Conservation (phyloP, 2,113 vertebrate genomes). For the Limnothrissa miodon region DNA sequence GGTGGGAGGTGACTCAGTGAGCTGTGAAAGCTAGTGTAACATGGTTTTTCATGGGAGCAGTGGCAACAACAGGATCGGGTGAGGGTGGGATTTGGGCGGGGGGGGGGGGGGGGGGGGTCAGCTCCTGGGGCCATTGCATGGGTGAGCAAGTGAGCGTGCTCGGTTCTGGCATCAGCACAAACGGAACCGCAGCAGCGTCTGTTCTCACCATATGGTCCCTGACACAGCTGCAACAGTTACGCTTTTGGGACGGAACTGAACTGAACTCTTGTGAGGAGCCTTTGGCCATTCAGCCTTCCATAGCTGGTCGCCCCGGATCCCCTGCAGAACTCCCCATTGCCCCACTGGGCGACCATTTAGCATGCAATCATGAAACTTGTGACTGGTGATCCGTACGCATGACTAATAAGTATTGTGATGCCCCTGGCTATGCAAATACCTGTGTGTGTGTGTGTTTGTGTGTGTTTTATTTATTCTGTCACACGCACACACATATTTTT, state of each 20-base stretch:
- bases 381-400: conserved; percentile 19
- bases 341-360: background rate
- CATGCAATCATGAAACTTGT: conserved; percentile 25
- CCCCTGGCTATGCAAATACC: background rate
- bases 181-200: background rate
- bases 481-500: background rate
- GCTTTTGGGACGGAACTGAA: background rate
- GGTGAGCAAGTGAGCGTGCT: background rate
- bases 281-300: background rate
- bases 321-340: background rate
- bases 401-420: conserved; percentile 27
- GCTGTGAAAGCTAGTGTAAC: conserved; percentile 53
- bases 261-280: background rate
- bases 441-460: too few species aligned
- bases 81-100: too few species aligned
- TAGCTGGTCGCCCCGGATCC: background rate
- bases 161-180: background rate
- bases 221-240: background rate
- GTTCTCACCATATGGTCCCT: background rate
- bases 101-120: background rate
- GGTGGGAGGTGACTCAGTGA: conserved; percentile 41
- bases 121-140: background rate
- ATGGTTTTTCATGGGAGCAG: conserved; percentile 49
- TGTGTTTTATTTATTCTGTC: too few species aligned
- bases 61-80: conserved; percentile 21